Evolutionary conservation across 2,888 invertebrate species (phyloP).

Genomic region (Pristionchus entomophagus): DNA sequence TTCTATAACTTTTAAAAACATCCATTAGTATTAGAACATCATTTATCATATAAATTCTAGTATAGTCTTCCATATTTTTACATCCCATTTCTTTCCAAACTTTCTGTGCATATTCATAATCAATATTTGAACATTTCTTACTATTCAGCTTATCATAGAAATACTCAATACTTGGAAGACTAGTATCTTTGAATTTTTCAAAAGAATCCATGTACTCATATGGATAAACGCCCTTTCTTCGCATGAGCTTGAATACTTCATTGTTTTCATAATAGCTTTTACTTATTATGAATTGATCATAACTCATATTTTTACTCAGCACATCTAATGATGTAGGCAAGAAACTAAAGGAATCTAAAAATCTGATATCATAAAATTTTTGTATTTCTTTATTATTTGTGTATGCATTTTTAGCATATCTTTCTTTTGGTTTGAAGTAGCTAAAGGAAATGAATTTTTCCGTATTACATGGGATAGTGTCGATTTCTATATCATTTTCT

Average conservation of each 20-base stretch:
- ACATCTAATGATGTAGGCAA: background rate
- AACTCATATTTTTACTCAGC: conserved; percentile 56
- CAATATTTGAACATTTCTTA: conserved; percentile 46
- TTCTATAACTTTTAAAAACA: conserved; percentile 74
- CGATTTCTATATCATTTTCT: conserved; percentile 50
- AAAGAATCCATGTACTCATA: conserved; percentile 69
- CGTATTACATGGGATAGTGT: conserved; percentile 55
- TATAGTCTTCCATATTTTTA: conserved; percentile 62
- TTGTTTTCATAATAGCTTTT: conserved; percentile 43
- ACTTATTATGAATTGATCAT: conserved; percentile 47
- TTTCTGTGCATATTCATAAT: conserved; percentile 56
- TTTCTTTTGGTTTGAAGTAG: too few species aligned
- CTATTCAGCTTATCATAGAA: conserved; percentile 54
- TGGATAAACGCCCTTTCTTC: conserved; percentile 65
- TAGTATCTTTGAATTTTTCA: conserved; percentile 61
- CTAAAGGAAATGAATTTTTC: conserved; percentile 62
- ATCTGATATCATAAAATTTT: conserved; percentile 54
- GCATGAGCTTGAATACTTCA: conserved; percentile 48
- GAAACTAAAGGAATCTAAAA: conserved; percentile 56
- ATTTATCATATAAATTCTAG: conserved; percentile 62
- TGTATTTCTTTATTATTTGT: conserved; percentile 46
- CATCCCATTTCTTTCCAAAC: conserved; percentile 59
- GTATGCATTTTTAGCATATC: conserved; percentile 10
- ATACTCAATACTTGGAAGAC: conserved; percentile 52
- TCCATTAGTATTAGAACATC: conserved; percentile 72